phyloP scores from a whole-genome alignment of 2,888 invertebrate species.

The Tetrapedia diversipes region DNA sequence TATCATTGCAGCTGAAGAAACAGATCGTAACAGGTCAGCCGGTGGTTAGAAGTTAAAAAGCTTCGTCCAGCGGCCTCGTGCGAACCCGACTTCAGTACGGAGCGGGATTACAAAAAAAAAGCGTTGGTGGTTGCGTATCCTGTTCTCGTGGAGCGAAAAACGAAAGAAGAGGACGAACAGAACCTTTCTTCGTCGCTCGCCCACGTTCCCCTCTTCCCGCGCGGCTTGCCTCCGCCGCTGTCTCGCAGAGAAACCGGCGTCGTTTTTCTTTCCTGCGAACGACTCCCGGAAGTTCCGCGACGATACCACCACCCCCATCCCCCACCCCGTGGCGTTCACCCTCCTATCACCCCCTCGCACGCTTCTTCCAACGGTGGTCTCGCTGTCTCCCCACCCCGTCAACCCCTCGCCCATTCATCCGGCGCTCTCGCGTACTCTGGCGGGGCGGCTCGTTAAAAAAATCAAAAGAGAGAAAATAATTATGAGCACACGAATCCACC shows the following conservation, averaged over 20 bases:
- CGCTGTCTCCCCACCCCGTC: not conserved
- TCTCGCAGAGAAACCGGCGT: constrained; percentile 24
- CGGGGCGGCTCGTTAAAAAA: constrained; percentile 65
- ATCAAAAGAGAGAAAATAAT: constrained; percentile 69
- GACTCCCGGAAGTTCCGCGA: constrained; percentile 23
- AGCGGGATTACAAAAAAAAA: not conserved
- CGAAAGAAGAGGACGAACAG: constrained; percentile 2
- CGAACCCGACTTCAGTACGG: too few relatives aligned
- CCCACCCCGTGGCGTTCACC: too few relatives aligned
- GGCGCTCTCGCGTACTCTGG: constrained; percentile 38
- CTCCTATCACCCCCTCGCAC: not conserved
- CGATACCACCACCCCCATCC: too few relatives aligned
- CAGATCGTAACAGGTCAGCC: too few relatives aligned
- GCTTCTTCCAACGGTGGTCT: not conserved
- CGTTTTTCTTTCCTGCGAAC: constrained; percentile 18
- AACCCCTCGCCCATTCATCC: constrained; percentile 38
- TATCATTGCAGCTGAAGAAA: too few relatives aligned
- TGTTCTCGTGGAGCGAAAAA: constrained; percentile 15
- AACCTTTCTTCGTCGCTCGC: constrained; percentile 24
- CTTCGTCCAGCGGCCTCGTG: too few relatives aligned
- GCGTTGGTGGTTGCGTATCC: constrained; percentile 18
- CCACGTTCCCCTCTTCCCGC: constrained; percentile 4
- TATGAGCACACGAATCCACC: constrained; percentile 66
- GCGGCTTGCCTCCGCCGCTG: too few relatives aligned
- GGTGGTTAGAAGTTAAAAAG: too few relatives aligned